phyloP scores from a whole-genome alignment of 2,113 vertebrate genomes.

The Zapus hudsonius region DNA sequence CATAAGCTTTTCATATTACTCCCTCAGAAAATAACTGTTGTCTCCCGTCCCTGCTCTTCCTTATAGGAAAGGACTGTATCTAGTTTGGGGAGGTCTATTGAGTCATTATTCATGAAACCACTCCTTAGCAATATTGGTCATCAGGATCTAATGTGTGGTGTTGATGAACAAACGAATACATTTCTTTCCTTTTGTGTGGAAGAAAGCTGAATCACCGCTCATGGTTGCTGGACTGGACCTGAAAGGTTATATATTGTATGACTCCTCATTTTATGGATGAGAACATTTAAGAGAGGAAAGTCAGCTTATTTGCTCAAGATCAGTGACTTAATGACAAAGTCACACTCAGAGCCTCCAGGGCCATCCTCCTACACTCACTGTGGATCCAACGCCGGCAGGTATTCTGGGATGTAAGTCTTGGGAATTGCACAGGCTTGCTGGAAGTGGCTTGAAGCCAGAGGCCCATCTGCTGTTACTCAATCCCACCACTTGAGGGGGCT shows the following conservation, averaged over 20 bases:
- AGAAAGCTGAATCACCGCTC: slow-evolving; percentile 34
- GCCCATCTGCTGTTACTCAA: neutral
- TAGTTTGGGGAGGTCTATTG: slow-evolving; percentile 1
- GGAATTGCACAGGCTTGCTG: neutral
- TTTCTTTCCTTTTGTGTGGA: neutral
- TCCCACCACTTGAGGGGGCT: neutral
- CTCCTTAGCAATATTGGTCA: slow-evolving; percentile 27
- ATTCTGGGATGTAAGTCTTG: neutral
- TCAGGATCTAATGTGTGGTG: neutral
- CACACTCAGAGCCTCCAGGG: neutral
- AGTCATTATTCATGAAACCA: slow-evolving; percentile 40
- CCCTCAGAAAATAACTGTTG: slow-evolving; percentile 7
- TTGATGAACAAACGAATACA: slow-evolving; percentile 10
- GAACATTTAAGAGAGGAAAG: slow-evolving; percentile 26
- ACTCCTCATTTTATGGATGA: slow-evolving; percentile 13
- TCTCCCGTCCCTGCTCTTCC: neutral
- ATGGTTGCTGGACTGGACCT: neutral
- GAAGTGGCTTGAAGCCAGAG: neutral
- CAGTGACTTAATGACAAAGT: neutral
- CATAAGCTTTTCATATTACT: slow-evolving; percentile 11
- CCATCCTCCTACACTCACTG: neutral
- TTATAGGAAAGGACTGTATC: slow-evolving; percentile 1
- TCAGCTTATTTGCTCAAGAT: slow-evolving; percentile 37
- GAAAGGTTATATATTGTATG: neutral
- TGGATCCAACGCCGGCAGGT: neutral